These are phyloP conservation scores for Laticauda colubrina DNA, from an alignment of 2,113 vertebrate genomes.

Conservation along the genomic window DNA sequence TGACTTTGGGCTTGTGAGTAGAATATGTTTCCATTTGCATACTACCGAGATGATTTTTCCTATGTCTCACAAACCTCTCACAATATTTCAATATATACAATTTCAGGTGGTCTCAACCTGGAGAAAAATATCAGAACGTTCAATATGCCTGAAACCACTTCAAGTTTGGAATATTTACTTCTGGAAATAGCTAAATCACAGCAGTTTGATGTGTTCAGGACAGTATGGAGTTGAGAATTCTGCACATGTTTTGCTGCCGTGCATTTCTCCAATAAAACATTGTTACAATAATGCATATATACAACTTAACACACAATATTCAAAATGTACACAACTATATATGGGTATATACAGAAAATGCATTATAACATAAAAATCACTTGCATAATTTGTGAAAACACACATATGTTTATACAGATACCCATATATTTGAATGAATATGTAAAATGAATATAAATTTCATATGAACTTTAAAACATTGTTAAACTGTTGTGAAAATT, in stretches of 20 bases:
- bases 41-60: background rate
- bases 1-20: constrained; percentile 11
- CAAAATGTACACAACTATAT: background rate
- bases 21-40: background rate
- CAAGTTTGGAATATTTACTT: background rate
- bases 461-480: background rate
- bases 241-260: background rate
- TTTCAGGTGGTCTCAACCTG: background rate
- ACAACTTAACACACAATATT: background rate
- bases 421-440: background rate
- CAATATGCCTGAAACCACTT: background rate
- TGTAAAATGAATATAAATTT: background rate
- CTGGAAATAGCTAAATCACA: background rate
- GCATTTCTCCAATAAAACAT: background rate
- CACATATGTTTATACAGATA: background rate
- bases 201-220: background rate
- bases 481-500: background rate
- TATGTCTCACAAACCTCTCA: background rate
- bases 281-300: background rate
- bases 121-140: background rate
- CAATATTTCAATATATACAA: background rate
- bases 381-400: background rate
- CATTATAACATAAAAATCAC: background rate
- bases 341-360: background rate
- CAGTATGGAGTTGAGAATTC: background rate